Percentiles rank a stretch among this genome's conserved stretches.
These are phyloP conservation scores for Schizotus pectinicornis DNA, from an alignment of 2,888 invertebrate genomes.

Conservation along the genomic window DNA sequence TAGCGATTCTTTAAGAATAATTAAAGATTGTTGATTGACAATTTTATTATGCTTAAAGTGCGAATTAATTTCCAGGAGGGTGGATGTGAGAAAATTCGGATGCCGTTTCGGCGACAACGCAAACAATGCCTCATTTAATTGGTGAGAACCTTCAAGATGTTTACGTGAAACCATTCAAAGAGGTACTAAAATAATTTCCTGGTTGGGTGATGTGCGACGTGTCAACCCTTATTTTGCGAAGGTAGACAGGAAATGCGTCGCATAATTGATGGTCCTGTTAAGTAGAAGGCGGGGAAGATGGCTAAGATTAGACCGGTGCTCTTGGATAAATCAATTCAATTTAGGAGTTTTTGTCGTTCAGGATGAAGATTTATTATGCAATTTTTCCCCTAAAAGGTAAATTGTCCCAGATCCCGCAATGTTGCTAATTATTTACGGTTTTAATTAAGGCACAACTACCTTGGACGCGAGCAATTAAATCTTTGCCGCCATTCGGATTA, in stretches of 20 bases:
- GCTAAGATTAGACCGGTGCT: slow-evolving; percentile 21
- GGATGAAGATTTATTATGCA: slow-evolving; percentile 20
- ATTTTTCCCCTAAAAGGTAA: slow-evolving; percentile 10
- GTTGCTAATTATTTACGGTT: slow-evolving; percentile 11
- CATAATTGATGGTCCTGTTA: slow-evolving; percentile 31
- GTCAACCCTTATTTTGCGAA: slow-evolving; percentile 26
- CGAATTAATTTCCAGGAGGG: slow-evolving; percentile 9
- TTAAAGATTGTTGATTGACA: not conserved
- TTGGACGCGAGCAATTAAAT: not conserved
- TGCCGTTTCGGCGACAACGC: slow-evolving; percentile 11
- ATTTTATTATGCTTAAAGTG: slow-evolving; percentile 8
- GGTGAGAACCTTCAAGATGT: slow-evolving; percentile 27
- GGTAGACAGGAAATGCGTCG: slow-evolving; percentile 21
- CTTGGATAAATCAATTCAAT: slow-evolving; percentile 26
- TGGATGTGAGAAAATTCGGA: slow-evolving; percentile 12
- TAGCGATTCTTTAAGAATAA: too few relatives aligned
- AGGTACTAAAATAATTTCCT: slow-evolving; percentile 26
- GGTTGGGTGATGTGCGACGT: slow-evolving; percentile 23
- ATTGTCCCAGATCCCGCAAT: slow-evolving; percentile 4
- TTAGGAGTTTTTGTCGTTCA: slow-evolving; percentile 10
- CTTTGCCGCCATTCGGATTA: slow-evolving; percentile 1
- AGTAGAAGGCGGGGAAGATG: slow-evolving; percentile 20
- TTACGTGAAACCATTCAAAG: slow-evolving; percentile 25
- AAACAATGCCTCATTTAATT: slow-evolving; percentile 30
- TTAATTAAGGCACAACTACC: slow-evolving; percentile 5